These are phyloP conservation scores for Ips nitidus DNA, from an alignment of 1,140 invertebrate genomes.

Conservation along the genomic window DNA sequence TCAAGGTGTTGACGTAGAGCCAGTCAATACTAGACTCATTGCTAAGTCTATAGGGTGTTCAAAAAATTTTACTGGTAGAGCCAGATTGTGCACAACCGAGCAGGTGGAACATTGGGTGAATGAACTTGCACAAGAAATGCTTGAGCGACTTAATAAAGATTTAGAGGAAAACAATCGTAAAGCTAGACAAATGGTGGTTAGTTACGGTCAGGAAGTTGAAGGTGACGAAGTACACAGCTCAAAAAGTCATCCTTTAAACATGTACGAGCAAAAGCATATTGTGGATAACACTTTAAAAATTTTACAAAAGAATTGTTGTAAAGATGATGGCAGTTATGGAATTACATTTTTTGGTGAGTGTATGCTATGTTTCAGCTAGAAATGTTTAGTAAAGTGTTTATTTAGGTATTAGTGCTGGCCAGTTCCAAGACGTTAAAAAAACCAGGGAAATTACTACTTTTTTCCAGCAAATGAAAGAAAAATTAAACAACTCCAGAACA, in stretches of 20 bases:
- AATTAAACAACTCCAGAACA: background rate
- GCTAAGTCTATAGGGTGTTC: conserved; percentile 94
- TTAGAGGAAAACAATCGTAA: conserved; percentile 67
- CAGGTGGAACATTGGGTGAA: conserved; percentile 79
- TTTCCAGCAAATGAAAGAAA: conserved; percentile 53
- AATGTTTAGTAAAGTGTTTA: background rate
- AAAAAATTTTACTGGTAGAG: conserved; percentile 88
- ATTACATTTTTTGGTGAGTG: conserved; percentile 61
- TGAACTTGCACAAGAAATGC: conserved; percentile 79
- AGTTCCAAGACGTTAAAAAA: conserved; percentile 70
- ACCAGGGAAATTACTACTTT: conserved; percentile 62
- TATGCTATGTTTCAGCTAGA: background rate
- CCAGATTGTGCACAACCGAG: conserved; percentile 69
- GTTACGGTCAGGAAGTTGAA: conserved; percentile 61
- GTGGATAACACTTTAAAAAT: conserved; percentile 61
- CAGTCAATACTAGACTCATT: conserved; percentile 78
- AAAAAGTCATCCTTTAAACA: conserved; percentile 57
- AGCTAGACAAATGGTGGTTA: conserved; percentile 66
- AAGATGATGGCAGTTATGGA: conserved; percentile 46
- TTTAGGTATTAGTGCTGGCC: conserved; percentile 70
- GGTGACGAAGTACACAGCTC: conserved; percentile 63
- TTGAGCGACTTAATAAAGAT: conserved; percentile 84
- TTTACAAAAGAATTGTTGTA: conserved; percentile 59
- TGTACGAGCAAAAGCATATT: conserved; percentile 63
- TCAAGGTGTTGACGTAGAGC: conserved; percentile 84